Percentiles rank a stretch among this genome's conserved stretches.
phyloP scores from a whole-genome alignment of 2,797 vertebrate species.

The Cirrhinus mrigala region DNA sequence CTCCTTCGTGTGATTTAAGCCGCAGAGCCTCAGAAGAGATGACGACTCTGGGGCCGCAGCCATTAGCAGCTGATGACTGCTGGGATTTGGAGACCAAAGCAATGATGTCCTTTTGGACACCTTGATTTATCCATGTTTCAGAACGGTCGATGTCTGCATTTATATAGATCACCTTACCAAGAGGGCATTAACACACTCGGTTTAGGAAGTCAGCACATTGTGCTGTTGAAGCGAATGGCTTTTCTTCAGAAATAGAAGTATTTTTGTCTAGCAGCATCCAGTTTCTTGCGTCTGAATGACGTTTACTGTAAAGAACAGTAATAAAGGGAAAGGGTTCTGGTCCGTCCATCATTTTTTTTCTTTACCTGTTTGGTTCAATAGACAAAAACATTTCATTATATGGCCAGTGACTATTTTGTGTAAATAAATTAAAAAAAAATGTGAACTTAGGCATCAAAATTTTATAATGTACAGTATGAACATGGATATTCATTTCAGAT shows the following conservation, averaged over 20 bases:
- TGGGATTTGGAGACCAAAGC: slow-evolving; percentile 55
- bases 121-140: slow-evolving; percentile 58
- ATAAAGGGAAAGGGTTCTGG: neutral
- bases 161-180: slow-evolving; percentile 57
- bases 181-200: slow-evolving; percentile 45
- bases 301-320: neutral
- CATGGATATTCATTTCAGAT: neutral
- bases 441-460: neutral
- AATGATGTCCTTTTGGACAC: slow-evolving; percentile 53
- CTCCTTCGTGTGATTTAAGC: slow-evolving; percentile 38
- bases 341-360: neutral
- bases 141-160: slow-evolving; percentile 38
- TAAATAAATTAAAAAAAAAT: neutral
- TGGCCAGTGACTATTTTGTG: neutral
- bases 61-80: slow-evolving; percentile 59
- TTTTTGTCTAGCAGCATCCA: neutral
- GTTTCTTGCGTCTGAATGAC: neutral
- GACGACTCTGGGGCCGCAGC: slow-evolving; percentile 45
- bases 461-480: neutral
- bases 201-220: slow-evolving; percentile 52
- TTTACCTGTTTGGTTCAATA: no score
- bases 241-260: neutral
- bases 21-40: slow-evolving; percentile 34
- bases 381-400: neutral
- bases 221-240: slow-evolving; percentile 33